Evolutionary conservation across 2,888 invertebrate genomes (phyloP), one percentile per base, ranked within the genome.

Genomic region (Heterodera filipjevi): DNA sequence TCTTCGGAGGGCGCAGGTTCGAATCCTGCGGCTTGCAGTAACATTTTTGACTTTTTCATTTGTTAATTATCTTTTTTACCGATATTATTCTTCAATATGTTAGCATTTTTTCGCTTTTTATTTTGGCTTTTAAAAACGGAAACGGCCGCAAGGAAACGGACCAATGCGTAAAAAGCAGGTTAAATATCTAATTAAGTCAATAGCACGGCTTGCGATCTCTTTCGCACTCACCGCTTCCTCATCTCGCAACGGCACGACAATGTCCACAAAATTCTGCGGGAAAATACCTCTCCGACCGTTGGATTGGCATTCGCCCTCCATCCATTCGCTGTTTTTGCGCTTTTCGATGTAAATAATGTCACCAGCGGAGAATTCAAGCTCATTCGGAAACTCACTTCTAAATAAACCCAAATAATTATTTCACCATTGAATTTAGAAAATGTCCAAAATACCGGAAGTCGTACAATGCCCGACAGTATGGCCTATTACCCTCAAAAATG

Each of bases 341-440:
- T 82, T 78, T 0, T 74, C 76, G 22, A 87, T 73, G 35, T 76
- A 77, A 44, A 87, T 82, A 49, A 87, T 80, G n/a, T 86, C 84
- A 30, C 86, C 86, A 33, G 84, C 84, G 32, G 76, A 33, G 68
- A 87, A 87, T 1, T 82, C 82, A n/a, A 86, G 80, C 78, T 87
- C 87, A 53, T 83, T 83, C 10, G 77, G 81, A 76, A 81, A 84
- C 71, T 87, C 85, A 33, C 84, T 84, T 59, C 87, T 87, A 78
- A 77, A 85, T 39, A 12, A 10, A 12, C 12, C 12, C 8, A 39
- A 39, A 39, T 2, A 39, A 10, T 39, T 39, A 12, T 39, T 39
- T 49, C 6, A 49, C 16, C 0, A 14, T 49, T 49, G 49, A 49
- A 49, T 44, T 44, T 44, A 19, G 3, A 16, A 39, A 46, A 16